Evolutionary conservation across 1,140 invertebrate species (phyloP), one percentile per base, ranked within the genome.

Genomic region (Drosophila littoralis): DNA sequence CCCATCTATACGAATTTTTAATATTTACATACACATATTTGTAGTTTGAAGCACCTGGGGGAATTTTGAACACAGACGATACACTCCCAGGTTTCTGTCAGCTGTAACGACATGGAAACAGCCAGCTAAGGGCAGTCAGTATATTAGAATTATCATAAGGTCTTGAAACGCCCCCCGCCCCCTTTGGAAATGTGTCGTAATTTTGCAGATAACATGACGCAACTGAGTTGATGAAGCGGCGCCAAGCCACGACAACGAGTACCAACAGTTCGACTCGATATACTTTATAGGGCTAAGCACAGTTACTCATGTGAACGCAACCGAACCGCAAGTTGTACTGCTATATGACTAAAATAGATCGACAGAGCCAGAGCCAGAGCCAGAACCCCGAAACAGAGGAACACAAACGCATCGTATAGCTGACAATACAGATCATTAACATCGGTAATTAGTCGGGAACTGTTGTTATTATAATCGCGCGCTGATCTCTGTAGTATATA

Each of bases 191-290:
- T 52, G 46, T 40, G 63, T 52, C 52, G 60, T 68, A 68, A 54
- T 54, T 60, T 52, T 17, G 55, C 50, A 60, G 70, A 73, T 73
- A 73, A 73, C 40, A 59, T 73, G 64, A 60, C 64, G 70, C 64
- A 60, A 73, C 33, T 33, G 46, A 55, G 61, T 71, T 64, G 54
- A 71, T 71, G 69, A 66, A 58, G 61, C 69, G 69, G 32, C 36
- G 52, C 45, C 52, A 72, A 59, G 64, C 15, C 48, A 6, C 54
- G 28, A 45, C 17, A 13, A 46, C 55, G 28, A 45, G 35, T 43
- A 8, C 46, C 17, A 50, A 58, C 35, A 50, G 38, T 58, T 59
- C 17, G 8, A 33, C 12, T 10, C 10, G 33, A 52, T 67, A 61
- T 28, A 28, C 22, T 28, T 28, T 28, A 28, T 61, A 55, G 65